phyloP scores from a whole-genome alignment of 1,140 invertebrate species.

The Drosophila oshimai region DNA sequence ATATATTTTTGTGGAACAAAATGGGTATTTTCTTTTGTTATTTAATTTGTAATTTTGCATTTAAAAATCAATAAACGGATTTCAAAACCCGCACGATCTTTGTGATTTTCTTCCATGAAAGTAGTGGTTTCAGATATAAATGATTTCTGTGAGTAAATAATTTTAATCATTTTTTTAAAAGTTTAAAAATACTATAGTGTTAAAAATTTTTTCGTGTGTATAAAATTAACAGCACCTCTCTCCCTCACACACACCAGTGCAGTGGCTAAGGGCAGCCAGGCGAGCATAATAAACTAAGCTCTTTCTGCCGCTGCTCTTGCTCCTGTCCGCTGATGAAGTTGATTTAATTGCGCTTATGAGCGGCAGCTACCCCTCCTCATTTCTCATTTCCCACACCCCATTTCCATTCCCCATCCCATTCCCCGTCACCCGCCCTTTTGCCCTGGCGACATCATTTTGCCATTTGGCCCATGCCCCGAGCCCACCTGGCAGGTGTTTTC shows the following conservation, averaged over 20 bases:
- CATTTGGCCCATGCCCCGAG: constrained; percentile 21
- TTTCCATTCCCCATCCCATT: not conserved
- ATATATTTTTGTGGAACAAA: no score
- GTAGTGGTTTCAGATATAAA: no score
- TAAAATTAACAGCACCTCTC: constrained; percentile 21
- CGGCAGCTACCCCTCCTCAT: constrained; percentile 1
- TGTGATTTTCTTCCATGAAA: no score
- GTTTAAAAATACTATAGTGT: not conserved
- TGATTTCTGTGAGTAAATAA: no score
- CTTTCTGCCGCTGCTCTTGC: constrained; percentile 19
- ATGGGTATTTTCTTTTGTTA: no score
- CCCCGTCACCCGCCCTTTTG: not conserved
- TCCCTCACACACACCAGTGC: not conserved
- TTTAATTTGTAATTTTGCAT: no score
- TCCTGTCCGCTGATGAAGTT: constrained; percentile 51
- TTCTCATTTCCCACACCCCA: not conserved
- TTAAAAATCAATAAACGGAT: no score
- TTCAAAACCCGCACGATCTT: no score
- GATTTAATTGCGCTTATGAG: constrained; percentile 63
- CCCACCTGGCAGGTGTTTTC: constrained; percentile 36
- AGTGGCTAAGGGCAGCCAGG: constrained; percentile 34
- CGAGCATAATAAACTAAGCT: constrained; percentile 56
- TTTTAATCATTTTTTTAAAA: not conserved
- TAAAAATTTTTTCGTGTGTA: not conserved
- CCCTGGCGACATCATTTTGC: constrained; percentile 49